These are phyloP conservation scores for Ctenoplectra terminalis DNA, from an alignment of 1,140 invertebrate species.

Conservation along the genomic window DNA sequence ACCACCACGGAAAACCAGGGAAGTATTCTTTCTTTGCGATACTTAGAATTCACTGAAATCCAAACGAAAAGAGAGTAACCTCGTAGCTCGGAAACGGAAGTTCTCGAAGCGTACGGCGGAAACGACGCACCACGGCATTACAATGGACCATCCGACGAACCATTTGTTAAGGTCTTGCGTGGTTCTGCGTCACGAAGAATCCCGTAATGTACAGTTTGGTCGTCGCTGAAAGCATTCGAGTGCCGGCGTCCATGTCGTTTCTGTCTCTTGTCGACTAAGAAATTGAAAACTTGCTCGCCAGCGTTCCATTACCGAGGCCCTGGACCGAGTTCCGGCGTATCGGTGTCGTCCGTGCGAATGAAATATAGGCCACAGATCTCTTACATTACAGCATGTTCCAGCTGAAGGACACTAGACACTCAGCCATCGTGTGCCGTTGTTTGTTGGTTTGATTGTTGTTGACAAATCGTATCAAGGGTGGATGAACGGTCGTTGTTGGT, in stretches of 20 bases:
- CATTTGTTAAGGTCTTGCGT: constrained; percentile 46
- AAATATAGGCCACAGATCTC: constrained; percentile 31
- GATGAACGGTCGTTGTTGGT: neutral
- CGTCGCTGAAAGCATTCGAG: constrained; percentile 29
- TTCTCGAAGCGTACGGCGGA: neutral
- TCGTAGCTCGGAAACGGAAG: neutral
- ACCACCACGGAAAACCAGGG: neutral
- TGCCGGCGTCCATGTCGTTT: neutral
- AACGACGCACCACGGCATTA: neutral
- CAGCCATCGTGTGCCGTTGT: neutral
- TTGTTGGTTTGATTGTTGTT: neutral
- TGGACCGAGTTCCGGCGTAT: constrained; percentile 12
- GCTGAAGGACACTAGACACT: neutral
- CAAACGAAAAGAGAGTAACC: neutral
- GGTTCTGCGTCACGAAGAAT: constrained; percentile 25
- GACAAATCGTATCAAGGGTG: neutral
- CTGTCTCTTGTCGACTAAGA: constrained; percentile 29
- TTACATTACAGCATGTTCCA: neutral
- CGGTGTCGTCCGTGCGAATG: constrained; percentile 14
- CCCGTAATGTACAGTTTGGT: constrained; percentile 37
- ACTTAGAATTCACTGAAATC: neutral
- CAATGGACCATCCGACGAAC: constrained; percentile 37
- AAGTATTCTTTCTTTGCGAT: neutral
- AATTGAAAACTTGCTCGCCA: constrained; percentile 43
- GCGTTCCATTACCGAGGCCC: constrained; percentile 35